A percentile compares a stretch with the other conserved stretches of the same genome.
These are phyloP conservation scores for Aspidiotus destructor DNA, from an alignment of 2,888 invertebrate genomes.

Conservation along the genomic window DNA sequence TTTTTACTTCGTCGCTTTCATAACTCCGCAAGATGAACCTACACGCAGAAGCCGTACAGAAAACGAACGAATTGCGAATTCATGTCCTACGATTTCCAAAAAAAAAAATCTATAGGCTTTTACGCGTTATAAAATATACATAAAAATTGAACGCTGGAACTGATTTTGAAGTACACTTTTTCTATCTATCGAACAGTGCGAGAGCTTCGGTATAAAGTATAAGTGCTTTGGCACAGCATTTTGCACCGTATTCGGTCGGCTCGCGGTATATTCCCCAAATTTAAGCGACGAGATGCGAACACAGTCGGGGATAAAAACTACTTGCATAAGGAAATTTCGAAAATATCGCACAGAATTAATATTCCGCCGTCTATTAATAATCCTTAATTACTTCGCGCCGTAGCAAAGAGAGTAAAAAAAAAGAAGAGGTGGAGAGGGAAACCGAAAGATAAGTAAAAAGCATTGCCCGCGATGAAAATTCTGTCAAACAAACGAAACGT, in stretches of 20 bases:
- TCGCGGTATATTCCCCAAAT: background rate
- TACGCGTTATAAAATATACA: no score
- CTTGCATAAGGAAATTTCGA: background rate
- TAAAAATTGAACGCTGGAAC: no score
- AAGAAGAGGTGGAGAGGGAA: background rate
- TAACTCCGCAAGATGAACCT: background rate
- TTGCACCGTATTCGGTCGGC: background rate
- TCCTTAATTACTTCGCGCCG: background rate
- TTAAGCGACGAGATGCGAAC: background rate
- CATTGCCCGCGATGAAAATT: background rate
- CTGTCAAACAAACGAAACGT: conserved; percentile 2
- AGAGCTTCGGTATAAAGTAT: no score
- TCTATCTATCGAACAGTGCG: no score
- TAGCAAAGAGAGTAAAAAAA: background rate
- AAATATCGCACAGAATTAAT: background rate
- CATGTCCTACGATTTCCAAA: no score
- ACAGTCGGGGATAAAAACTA: background rate
- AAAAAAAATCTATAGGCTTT: no score
- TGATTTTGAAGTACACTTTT: no score
- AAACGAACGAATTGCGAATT: no score
- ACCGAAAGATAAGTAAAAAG: no score
- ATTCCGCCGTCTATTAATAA: conserved; percentile 4
- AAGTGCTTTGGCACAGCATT: no score
- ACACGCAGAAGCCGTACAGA: no score
- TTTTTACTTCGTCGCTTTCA: background rate